Percentiles rank a stretch among this genome's conserved stretches.
Evolutionary conservation across 2,888 invertebrate species (phyloP).

Genomic region (Meteorus cinctellus): DNA sequence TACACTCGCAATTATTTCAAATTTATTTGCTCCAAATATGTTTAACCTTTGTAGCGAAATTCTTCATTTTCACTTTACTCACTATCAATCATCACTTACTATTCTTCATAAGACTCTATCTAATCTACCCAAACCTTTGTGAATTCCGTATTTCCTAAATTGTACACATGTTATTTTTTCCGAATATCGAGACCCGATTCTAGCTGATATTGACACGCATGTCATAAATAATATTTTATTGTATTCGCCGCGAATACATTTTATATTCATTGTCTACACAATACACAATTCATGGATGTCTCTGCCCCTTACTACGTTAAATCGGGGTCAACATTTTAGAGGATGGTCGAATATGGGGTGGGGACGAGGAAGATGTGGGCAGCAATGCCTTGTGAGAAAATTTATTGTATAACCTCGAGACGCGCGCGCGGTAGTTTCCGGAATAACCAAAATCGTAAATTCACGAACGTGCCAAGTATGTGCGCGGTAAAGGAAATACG

Average conservation of each 20-base stretch:
- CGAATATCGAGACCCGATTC: background rate
- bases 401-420: conserved; percentile 41
- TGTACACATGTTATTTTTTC: too few species aligned
- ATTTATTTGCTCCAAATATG: too few species aligned
- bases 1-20: too few species aligned
- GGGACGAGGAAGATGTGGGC: conserved; percentile 1
- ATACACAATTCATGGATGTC: conserved; percentile 1
- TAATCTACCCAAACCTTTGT: too few species aligned
- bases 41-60: too few species aligned
- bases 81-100: too few species aligned
- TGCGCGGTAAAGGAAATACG: conserved; percentile 37
- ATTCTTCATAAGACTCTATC: too few species aligned
- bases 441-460: conserved; percentile 54
- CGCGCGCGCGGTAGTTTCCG: conserved; percentile 29
- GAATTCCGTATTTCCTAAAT: too few species aligned
- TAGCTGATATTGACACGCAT: background rate
- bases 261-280: background rate
- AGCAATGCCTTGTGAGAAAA: conserved; percentile 32
- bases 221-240: background rate
- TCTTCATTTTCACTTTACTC: too few species aligned
- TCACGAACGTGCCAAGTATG: conserved; percentile 54
- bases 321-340: conserved; percentile 39
- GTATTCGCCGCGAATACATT: conserved; percentile 2
- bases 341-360: background rate
- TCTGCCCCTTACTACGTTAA: conserved; percentile 7